Conservation (phyloP, 2,888 invertebrate species). For the Pimpla rufipes region DNA sequence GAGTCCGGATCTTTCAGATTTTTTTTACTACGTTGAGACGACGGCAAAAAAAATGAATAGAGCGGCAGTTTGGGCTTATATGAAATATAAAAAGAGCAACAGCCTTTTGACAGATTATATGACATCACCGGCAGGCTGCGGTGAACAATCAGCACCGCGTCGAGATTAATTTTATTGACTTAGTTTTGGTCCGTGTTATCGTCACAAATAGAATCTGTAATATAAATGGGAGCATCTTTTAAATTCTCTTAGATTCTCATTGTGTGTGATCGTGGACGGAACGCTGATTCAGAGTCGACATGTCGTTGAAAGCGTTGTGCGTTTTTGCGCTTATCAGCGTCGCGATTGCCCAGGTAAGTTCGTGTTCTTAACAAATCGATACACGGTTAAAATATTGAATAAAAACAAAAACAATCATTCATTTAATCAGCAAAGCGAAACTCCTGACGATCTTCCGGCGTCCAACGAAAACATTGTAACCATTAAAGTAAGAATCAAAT, state of each 20-base stretch:
- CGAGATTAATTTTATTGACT: constrained; percentile 32
- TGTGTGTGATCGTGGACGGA: neutral
- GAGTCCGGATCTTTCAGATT: neutral
- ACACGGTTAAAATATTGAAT: neutral
- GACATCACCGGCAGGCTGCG: neutral
- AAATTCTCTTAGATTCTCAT: neutral
- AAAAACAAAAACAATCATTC: neutral
- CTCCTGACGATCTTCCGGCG: no score
- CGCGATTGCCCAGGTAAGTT: neutral
- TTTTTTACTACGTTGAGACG: neutral
- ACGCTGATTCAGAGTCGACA: neutral
- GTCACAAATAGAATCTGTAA: neutral
- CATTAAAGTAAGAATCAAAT: no score
- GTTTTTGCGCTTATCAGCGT: neutral
- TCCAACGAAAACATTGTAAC: no score
- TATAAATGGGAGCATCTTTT: constrained; percentile 10
- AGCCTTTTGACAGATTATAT: neutral
- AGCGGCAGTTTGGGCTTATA: neutral
- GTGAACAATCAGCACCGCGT: neutral
- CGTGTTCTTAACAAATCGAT: neutral
- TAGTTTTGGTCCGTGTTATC: constrained; percentile 14
- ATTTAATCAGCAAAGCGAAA: neutral
- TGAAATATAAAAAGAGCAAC: neutral
- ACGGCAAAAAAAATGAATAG: neutral
- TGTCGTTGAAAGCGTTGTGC: neutral